These are phyloP conservation scores for Vicugna pacos DNA, from an alignment of 2,113 vertebrate species.

Conservation along the genomic window DNA sequence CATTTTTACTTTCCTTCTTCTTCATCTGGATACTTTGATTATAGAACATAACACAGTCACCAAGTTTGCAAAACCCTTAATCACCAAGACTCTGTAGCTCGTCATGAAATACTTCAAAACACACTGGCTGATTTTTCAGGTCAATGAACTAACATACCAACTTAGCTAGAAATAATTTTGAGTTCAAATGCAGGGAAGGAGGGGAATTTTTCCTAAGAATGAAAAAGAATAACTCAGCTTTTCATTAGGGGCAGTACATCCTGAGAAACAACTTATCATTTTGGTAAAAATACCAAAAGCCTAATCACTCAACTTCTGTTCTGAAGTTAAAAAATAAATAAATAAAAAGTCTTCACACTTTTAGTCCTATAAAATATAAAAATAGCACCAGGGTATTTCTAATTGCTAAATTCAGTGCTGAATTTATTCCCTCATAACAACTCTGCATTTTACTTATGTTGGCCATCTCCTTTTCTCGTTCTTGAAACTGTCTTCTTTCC, in stretches of 20 bases:
- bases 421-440: neutral
- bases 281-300: constrained; percentile 19
- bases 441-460: neutral
- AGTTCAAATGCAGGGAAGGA: neutral
- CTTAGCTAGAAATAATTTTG: neutral
- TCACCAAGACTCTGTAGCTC: neutral
- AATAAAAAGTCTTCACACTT: neutral
- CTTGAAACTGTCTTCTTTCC: neutral
- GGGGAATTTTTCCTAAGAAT: neutral
- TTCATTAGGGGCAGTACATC: neutral
- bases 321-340: neutral
- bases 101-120: neutral
- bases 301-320: neutral
- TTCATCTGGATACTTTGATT: neutral
- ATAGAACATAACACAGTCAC: neutral
- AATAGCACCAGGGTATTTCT: neutral
- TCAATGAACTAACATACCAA: neutral
- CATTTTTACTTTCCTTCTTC: neutral
- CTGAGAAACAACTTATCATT: neutral
- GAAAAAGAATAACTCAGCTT: neutral
- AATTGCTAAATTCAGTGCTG: neutral
- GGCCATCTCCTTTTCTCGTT: neutral
- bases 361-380: neutral
- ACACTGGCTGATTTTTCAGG: neutral
- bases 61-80: neutral